Conservation (phyloP, 1,140 invertebrate genomes). For the Aphidius ervi region DNA sequence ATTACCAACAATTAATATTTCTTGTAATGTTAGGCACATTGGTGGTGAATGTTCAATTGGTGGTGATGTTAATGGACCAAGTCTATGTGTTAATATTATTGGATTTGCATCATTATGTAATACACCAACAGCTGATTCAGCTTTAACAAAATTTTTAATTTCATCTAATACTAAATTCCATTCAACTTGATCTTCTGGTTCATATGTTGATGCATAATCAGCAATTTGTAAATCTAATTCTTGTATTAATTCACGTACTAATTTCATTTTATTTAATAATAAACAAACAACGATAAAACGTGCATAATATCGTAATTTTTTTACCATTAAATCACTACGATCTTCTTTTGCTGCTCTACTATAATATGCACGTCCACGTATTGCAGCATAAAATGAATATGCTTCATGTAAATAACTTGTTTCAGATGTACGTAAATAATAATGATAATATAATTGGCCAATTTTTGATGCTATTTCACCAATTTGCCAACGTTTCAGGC, state of each 20-base stretch:
- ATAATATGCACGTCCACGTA: conserved; percentile 89
- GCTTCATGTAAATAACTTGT: conserved; percentile 95
- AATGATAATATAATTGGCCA: conserved; percentile 97
- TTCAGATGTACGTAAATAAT: conserved; percentile 94
- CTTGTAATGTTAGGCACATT: conserved; percentile 85
- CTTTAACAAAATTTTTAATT: conserved; percentile 91
- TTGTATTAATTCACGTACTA: conserved; percentile 86
- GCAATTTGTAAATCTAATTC: conserved; percentile 88
- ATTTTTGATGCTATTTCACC: conserved; percentile 98
- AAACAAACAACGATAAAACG: conserved; percentile 95
- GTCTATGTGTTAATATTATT: conserved; percentile 77
- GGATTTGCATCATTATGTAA: conserved; percentile 81
- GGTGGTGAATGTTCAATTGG: conserved; percentile 80
- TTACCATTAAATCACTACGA: conserved; percentile 94
- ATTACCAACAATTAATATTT: conserved; percentile 93
- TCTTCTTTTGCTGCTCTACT: conserved; percentile 91
- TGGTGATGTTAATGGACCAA: conserved; percentile 80
- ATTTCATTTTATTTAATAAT: conserved; percentile 89
- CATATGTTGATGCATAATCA: conserved; percentile 91
- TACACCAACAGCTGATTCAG: conserved; percentile 84
- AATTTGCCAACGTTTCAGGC: conserved; percentile 96
- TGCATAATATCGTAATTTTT: conserved; percentile 94
- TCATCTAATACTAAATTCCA: conserved; percentile 93
- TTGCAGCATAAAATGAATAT: conserved; percentile 94
- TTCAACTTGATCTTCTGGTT: conserved; percentile 94